These are phyloP conservation scores for Parelbella ahira DNA, from an alignment of 2,888 invertebrate species.

Conservation along the genomic window DNA sequence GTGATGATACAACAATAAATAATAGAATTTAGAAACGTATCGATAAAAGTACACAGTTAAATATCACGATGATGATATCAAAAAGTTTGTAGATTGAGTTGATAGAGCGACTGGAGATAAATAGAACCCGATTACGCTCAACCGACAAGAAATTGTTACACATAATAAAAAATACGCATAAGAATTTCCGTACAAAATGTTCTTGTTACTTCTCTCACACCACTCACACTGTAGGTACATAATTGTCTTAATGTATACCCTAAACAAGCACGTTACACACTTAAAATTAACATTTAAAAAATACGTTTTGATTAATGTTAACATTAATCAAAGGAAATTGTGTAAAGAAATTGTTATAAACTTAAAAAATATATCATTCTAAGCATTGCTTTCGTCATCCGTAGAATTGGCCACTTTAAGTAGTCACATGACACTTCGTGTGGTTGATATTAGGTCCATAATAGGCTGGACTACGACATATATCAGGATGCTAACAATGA, in stretches of 20 bases:
- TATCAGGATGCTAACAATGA: constrained; percentile 50
- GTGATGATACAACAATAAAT: too few relatives aligned
- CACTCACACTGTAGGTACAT: too few relatives aligned
- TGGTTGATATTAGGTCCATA: constrained; percentile 53
- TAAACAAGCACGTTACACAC: neutral
- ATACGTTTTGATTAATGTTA: constrained; percentile 6
- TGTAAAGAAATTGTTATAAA: constrained; percentile 4
- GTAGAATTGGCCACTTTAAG: constrained; percentile 43
- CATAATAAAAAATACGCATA: constrained; percentile 55
- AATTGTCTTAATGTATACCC: too few relatives aligned
- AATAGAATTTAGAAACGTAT: neutral
- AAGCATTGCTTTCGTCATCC: constrained; percentile 55
- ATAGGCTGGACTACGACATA: constrained; percentile 64
- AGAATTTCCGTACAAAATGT: constrained; percentile 39
- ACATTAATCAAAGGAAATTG: constrained; percentile 5
- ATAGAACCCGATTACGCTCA: constrained; percentile 36
- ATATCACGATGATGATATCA: constrained; percentile 9
- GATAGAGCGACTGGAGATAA: constrained; percentile 17
- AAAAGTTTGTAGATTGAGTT: constrained; percentile 12
- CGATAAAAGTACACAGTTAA: neutral
- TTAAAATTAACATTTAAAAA: constrained; percentile 1
- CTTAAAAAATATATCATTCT: constrained; percentile 26
- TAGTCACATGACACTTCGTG: constrained; percentile 60
- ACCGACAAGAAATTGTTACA: constrained; percentile 44
- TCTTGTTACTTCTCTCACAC: constrained; percentile 12